Evolutionary conservation across 2,113 vertebrate genomes (phyloP).

Genomic region (Brienomyrus longianalis): DNA sequence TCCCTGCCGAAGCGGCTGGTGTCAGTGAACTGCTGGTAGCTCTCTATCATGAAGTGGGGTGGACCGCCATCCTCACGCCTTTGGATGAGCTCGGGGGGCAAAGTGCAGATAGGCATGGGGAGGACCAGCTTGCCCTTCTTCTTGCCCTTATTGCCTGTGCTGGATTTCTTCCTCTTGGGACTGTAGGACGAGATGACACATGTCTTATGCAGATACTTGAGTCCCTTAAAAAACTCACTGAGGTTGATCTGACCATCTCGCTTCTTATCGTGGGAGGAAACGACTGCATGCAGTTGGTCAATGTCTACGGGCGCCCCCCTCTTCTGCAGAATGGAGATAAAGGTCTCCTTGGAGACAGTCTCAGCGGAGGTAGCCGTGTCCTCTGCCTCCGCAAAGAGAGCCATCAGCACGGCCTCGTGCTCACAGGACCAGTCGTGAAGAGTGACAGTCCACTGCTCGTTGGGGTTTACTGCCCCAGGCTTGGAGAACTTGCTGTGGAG

Average conservation of each 20-base stretch:
- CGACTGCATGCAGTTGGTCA: constrained; percentile 50
- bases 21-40: constrained; percentile 54
- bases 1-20: constrained; percentile 50
- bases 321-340: constrained; percentile 59
- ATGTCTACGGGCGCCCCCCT: constrained; percentile 46
- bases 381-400: constrained; percentile 42
- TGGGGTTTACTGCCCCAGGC: constrained; percentile 41
- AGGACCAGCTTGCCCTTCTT: constrained; percentile 60
- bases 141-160: constrained; percentile 42
- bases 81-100: constrained; percentile 43
- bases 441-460: constrained; percentile 64
- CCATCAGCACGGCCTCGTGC: constrained; percentile 54
- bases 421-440: constrained; percentile 85
- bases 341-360: constrained; percentile 51
- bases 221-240: constrained; percentile 78
- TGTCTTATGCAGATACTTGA: constrained; percentile 69
- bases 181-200: constrained; percentile 65
- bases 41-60: constrained; percentile 75
- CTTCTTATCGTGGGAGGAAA: constrained; percentile 55
- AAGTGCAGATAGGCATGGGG: constrained; percentile 71
- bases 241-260: constrained; percentile 51
- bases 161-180: constrained; percentile 54
- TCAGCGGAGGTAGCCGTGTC: constrained; percentile 50
- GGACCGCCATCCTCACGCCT: constrained; percentile 66
- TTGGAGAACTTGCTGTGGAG: constrained; percentile 52